Evolutionary conservation across 2,797 vertebrate species (phyloP), one percentile per base, ranked within the genome.

Genomic region (Rhincodon typus): DNA sequence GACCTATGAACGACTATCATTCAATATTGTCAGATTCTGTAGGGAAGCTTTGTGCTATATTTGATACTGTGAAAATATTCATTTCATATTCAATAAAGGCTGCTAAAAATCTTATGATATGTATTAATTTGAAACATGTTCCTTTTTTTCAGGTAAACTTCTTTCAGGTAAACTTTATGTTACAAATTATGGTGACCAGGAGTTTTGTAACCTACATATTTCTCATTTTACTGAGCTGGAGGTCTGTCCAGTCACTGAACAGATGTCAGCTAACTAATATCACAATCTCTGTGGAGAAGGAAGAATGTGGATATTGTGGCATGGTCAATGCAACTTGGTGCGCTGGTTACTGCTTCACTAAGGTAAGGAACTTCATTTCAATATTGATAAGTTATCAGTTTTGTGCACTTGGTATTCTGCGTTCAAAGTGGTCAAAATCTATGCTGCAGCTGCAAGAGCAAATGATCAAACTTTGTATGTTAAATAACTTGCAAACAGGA

Each of bases 311-410:
- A 94, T 97, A 96, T 96, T 98, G 96, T 7, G 97, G 98, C 94
- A 97, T 96, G 38, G 96, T 99, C 95, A 97, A 98, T 88, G 98
- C 98, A 96, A 98, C 98, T 0, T 97, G 98, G 96, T 99, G 99
- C 91, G 97, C 97, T 0, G 99, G 99, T 90, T 97, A 98, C 96
- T 99, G 99, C 97, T 97, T 96, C 95, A 98, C 98, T 1, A 95
- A 97, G 98, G 99, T 99, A 95, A 97, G 98, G 10, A 66, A 66
- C 30, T 30, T 15, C 70, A 77, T 23, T 15, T n/a, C 30, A 74
- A 34, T n/a, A 30, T 50, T 34, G 12, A 94, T 34, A 34, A 15
- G 5, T 66, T 62, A n/a, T n/a, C 13, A 7, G 3, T 62, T n/a
- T n/a, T 7, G 4, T 21, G 57, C 6, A 17, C n/a, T 90, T 66